phyloP scores from a whole-genome alignment of 2,113 vertebrate species.

The Pachycephala philippinensis region DNA sequence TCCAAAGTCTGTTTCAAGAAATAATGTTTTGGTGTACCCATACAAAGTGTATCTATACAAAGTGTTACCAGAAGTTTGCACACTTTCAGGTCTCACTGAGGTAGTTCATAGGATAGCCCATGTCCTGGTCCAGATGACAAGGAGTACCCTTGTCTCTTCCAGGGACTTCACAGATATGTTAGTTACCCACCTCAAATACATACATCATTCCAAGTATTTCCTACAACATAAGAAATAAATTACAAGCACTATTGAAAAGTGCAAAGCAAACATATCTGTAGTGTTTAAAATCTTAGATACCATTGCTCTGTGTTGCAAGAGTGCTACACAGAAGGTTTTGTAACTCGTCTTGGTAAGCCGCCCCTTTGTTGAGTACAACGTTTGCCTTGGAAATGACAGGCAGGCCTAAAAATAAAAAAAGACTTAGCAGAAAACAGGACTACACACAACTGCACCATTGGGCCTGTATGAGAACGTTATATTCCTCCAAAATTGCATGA shows the following conservation, averaged over 20 bases:
- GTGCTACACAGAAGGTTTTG: slow-evolving; percentile 34
- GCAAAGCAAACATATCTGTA: neutral
- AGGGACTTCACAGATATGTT: neutral
- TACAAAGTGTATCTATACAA: neutral
- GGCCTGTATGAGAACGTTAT: neutral
- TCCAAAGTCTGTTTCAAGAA: neutral
- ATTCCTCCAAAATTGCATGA: neutral
- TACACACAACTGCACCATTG: neutral
- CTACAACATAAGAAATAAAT: neutral
- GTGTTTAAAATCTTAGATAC: neutral
- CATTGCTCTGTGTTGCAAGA: neutral
- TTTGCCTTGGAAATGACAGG: slow-evolving; percentile 39
- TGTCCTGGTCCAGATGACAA: neutral
- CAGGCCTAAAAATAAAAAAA: slow-evolving; percentile 59
- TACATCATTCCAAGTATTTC: neutral
- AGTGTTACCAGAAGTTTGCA: neutral
- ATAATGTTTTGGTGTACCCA: neutral
- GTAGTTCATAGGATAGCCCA: neutral
- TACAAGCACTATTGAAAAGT: neutral
- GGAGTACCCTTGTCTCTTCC: neutral
- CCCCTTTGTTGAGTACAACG: neutral
- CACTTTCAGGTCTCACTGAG: neutral
- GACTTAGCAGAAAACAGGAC: neutral
- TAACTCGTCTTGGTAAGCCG: slow-evolving; percentile 7
- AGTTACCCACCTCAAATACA: neutral